phyloP scores from a whole-genome alignment of 2,797 vertebrate species.

The Centropyge bicolor region DNA sequence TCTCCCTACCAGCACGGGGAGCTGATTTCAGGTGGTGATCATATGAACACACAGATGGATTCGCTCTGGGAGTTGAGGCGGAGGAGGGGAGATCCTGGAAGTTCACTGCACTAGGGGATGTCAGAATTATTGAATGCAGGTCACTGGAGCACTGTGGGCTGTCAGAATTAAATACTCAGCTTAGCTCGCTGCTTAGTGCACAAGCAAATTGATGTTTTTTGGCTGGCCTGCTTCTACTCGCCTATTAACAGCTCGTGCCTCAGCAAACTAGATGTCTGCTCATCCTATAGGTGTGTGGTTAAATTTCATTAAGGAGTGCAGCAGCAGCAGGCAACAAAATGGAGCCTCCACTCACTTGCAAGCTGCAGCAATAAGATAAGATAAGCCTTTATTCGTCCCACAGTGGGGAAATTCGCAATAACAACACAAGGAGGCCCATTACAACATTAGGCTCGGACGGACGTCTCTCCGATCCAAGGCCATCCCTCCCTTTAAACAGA shows the following conservation, averaged over 20 bases:
- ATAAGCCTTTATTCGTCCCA: too few relatives aligned
- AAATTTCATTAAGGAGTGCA: slow-evolving; percentile 22
- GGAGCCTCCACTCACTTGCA: slow-evolving; percentile 28
- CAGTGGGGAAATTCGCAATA: too few relatives aligned
- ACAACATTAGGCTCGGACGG: background rate
- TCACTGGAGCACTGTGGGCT: slow-evolving; percentile 69
- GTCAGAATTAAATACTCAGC: slow-evolving; percentile 59
- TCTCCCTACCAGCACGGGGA: background rate
- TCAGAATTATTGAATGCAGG: slow-evolving; percentile 77
- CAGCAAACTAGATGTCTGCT: slow-evolving; percentile 9
- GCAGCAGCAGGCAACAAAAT: slow-evolving; percentile 45
- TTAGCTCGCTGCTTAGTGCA: slow-evolving; percentile 49
- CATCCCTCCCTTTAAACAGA: background rate
- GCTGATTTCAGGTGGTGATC: slow-evolving; percentile 49
- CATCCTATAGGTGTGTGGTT: slow-evolving; percentile 12
- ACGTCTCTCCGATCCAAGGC: slow-evolving; percentile 14
- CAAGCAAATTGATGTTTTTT: slow-evolving; percentile 32
- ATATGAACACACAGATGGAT: slow-evolving; percentile 38
- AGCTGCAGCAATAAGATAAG: slow-evolving; percentile 36
- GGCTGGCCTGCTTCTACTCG: background rate
- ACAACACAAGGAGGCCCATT: slow-evolving; percentile 33
- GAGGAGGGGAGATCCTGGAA: slow-evolving; percentile 23
- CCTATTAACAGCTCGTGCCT: slow-evolving; percentile 24
- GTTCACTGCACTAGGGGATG: slow-evolving; percentile 35
- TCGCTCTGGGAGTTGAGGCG: background rate